Base-by-base conservation (phyloP, 2,797 vertebrate species). In the Delichon dasypus region DNA sequence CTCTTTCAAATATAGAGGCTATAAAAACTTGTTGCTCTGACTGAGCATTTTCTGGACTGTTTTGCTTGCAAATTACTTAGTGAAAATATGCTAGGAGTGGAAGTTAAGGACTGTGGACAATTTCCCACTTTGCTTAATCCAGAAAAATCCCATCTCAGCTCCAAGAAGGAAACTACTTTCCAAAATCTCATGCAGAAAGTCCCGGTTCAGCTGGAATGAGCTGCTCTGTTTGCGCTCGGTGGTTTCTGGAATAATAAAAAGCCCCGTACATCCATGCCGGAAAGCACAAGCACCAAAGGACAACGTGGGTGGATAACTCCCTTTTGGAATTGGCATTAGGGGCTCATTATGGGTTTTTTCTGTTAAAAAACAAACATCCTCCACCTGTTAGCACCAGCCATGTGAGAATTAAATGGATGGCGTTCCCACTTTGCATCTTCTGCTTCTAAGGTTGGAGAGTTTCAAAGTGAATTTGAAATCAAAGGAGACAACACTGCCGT, bases 391-490 rank as follows among this genome's bases (percentile, higher is more conserved):
- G 45, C 65, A 87, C 30, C 72, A 58, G 34, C 67, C 68, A 55
- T 3, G 0, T 74, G 81, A 80, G 84, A 34, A 83, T 34, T 18
- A 57, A 78, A 79, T 0, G 47, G 40, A 70, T 73, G 79, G 19
- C 0, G 0, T 66, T 92, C 40, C 79, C 67, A 21, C 60, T 91
- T 77, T 70, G 60, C 68, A 61, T 90, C 85, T 79, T 75, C 74
- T 65, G 45, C 80, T 91, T 85, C 66, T 47, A 5, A 32, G 30
- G 34, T 45, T 66, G 76, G 88, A 68, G 77, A 61, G 29, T 88
- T 96, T 95, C 93, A 97, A 96, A 95, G 81, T 71, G 90, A 96
- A 95, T 96, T 86, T 73, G 47, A 95, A 94, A 95, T 96, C 94
- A 94, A 95, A 96, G 66, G 53, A 79, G 82, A 79, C 51, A 90